Evolutionary conservation across 2,113 vertebrate species (phyloP), one percentile per base, ranked within the genome.

Genomic region (Tapirus terrestris): DNA sequence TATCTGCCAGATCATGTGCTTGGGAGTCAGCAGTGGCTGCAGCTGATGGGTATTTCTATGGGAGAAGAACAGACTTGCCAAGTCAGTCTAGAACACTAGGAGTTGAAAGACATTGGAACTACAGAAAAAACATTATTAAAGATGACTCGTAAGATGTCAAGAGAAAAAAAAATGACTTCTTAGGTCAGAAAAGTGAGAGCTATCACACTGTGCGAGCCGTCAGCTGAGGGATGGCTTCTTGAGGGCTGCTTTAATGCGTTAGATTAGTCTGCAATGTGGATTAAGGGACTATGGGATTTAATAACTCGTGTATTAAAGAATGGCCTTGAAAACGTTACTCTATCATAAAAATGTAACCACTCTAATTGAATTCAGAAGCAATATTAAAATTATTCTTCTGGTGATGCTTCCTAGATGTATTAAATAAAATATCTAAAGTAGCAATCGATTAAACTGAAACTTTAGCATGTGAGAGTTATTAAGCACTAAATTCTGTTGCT

Each of bases 281-380:
- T 97, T 97, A 98, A 97, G 94, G 96, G 92, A 88, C 83, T 70
- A 58, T 85, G 96, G 92, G 91, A 89, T 90, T 95, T 94, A 97
- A 95, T 97, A 96, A 95, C 73, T 67, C 89, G 73, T 93, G 86
- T 94, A 72, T 86, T 94, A 93, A 84, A 93, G 89, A 96, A 86
- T 33, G 51, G 88, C 90, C 31, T 43, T 91, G 77, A 83, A 96
- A 94, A 92, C 89, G 76, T 82, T 97, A 70, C 92, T 94, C 56
- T 80, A 72, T 83, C 94, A 61, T 87, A 96, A 96, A 97, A 95
- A 33, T 70, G 16, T 96, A 96, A 96, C 75, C 95, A 16, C 81
- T 96, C 89, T 89, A 39, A 36, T 96, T 83, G 87, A 95, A 97
- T 97, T 98, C 87, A 79, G 95, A 23, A 94, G 87, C 81, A 93